Conservation (phyloP, 2,113 vertebrate genomes). For the Archocentrus centrarchus region DNA sequence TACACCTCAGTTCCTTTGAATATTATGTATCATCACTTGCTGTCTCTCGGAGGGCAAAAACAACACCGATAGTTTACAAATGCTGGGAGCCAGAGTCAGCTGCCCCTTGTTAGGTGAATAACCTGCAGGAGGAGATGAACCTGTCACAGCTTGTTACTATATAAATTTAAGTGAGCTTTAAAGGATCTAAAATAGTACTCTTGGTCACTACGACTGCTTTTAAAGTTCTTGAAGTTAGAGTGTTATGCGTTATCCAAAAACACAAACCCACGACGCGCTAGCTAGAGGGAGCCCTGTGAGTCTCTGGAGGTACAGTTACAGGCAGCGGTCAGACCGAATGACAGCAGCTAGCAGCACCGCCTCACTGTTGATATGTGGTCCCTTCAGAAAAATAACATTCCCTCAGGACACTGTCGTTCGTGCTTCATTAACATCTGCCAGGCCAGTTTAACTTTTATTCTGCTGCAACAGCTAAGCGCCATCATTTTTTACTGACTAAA, state of each 20-base stretch:
- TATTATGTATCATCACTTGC: too few species aligned
- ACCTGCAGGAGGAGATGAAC: neutral
- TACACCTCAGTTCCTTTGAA: too few species aligned
- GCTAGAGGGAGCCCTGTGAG: too few species aligned
- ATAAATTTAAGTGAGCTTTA: accelerated
- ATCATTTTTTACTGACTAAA: neutral
- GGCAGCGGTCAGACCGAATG: neutral
- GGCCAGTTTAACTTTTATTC: neutral
- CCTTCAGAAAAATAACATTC: neutral
- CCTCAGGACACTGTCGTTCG: neutral
- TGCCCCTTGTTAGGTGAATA: too few species aligned
- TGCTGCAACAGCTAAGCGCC: neutral
- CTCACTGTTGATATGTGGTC: neutral
- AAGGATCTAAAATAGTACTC: neutral
- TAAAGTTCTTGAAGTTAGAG: neutral
- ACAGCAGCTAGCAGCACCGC: neutral
- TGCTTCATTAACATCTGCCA: neutral
- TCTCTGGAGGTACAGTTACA: neutral
- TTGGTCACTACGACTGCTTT: neutral
- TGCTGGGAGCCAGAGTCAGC: too few species aligned
- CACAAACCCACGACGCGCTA: neutral
- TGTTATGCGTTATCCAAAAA: too few species aligned
- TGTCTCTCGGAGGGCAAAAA: too few species aligned
- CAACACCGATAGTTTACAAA: too few species aligned
- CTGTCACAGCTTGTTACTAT: neutral